Evolutionary conservation across 2,113 vertebrate species (phyloP), one percentile per base, ranked within the genome.

Genomic region (Pelecanus crispus): DNA sequence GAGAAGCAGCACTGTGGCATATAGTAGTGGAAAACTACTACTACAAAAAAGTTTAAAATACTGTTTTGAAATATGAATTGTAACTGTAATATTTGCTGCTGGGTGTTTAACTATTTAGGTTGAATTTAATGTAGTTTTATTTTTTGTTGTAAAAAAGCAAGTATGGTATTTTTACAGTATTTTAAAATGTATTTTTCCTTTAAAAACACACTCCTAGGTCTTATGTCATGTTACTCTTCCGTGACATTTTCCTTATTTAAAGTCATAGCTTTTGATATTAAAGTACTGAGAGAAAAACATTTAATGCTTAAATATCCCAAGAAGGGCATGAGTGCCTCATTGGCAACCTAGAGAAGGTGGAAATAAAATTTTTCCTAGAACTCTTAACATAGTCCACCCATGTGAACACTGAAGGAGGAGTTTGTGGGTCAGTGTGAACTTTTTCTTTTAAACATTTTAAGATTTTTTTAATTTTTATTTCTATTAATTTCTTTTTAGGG

Each of bases 401-500:
- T 84, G 56, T 49, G 45, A 97, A 20, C 89, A 82, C 91, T 87
- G 81, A 96, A 97, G 85, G 77, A 94, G 95, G 86, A 96, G 86
- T 96, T 97, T 95, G 96, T 97, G 96, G 91, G 95, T 97, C 97
- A 96, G 94, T 95, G 96, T 95, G 96, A 92, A 95, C 77, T 92
- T 96, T 92, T 96, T 92, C 91, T 95, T 96, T 89, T 32, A n/a
- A 93, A 84, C 96, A 95, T 93, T 97, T 91, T 72, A 80, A 97
- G 96, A 42, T 96, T 96, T 98, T 98, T 98, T 98, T 98, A 98
- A 98, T 98, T 98, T 97, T 98, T 73, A 93, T 97, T 97, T 98
- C 97, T 98, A 97, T 98, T 98, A 98, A 98, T 98, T 98, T 98
- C 98, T 98, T 98, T 98, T 97, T 98, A 99, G 99, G 99, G 99